Evolutionary conservation across 2,888 invertebrate species (phyloP).

Genomic region (Rhagium mordax): DNA sequence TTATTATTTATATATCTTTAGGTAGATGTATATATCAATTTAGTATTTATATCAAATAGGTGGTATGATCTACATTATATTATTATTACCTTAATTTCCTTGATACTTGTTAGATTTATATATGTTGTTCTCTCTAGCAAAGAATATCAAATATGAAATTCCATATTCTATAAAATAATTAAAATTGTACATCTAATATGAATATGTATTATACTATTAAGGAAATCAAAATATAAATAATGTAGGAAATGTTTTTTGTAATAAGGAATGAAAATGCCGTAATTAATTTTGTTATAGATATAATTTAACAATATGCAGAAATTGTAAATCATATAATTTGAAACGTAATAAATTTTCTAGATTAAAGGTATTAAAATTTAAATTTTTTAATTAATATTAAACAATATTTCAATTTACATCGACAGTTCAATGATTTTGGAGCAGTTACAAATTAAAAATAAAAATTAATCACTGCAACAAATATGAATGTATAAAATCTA

Average conservation of each 20-base stretch:
- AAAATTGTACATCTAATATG: no score
- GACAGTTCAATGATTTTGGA: conserved; percentile 29
- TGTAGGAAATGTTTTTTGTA: not conserved
- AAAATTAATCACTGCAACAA: not conserved
- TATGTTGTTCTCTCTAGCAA: no score
- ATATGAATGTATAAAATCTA: not conserved
- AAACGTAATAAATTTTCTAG: conserved; percentile 41
- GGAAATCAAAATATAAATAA: not conserved
- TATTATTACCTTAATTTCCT: no score
- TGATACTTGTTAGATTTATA: no score
- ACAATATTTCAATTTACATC: conserved; percentile 44
- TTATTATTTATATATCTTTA: no score
- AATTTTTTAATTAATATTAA: conserved; percentile 50
- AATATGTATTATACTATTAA: no score
- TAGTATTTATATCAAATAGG: no score
- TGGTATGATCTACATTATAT: no score
- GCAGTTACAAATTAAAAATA: conserved; percentile 13
- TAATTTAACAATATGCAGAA: conserved; percentile 21
- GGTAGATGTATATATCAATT: no score
- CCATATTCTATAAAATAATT: no score
- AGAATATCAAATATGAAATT: no score
- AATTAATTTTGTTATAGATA: not conserved
- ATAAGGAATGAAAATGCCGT: not conserved
- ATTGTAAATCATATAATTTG: conserved; percentile 40
- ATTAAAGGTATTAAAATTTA: conserved; percentile 47